A percentile compares a stretch with the other conserved stretches of the same genome.
phyloP scores from a whole-genome alignment of 2,113 vertebrate genomes.

The Parotia lawesii region DNA sequence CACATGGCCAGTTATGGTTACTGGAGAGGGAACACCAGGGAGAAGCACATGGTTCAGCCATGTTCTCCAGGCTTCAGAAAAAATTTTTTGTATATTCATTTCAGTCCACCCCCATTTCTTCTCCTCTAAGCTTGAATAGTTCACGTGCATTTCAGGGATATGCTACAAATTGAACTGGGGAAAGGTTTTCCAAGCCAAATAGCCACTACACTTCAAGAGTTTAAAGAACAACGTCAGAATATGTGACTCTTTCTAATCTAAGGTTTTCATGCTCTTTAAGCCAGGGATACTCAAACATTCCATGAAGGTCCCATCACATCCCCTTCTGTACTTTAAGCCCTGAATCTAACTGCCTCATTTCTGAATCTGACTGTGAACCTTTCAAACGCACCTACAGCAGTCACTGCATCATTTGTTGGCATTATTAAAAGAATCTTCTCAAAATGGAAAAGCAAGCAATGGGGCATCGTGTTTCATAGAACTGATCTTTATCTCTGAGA shows the following conservation, averaged over 20 bases:
- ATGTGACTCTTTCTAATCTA: not conserved
- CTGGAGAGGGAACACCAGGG: not conserved
- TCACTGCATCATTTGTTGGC: constrained; percentile 37
- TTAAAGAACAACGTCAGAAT: not conserved
- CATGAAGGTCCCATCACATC: not conserved
- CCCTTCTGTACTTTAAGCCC: not conserved
- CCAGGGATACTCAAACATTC: not conserved
- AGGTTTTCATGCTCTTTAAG: constrained; percentile 4
- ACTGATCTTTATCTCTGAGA: constrained; percentile 47
- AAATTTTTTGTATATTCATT: not conserved
- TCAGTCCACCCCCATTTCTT: not conserved
- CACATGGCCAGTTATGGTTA: not conserved
- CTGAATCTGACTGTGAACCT: not conserved
- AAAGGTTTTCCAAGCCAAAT: not conserved
- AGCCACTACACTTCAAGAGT: not conserved
- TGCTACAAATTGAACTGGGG: not conserved
- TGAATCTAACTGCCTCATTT: constrained; percentile 22
- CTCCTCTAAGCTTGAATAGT: not conserved
- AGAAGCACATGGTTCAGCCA: not conserved
- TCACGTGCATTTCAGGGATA: not conserved
- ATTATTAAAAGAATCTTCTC: constrained; percentile 46
- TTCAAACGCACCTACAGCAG: not conserved
- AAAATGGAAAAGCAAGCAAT: constrained; percentile 52
- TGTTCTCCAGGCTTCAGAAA: not conserved
- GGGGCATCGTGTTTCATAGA: constrained; percentile 41